Base-by-base conservation (phyloP, 1,140 invertebrate species). In the Drosophila subobscura region DNA sequence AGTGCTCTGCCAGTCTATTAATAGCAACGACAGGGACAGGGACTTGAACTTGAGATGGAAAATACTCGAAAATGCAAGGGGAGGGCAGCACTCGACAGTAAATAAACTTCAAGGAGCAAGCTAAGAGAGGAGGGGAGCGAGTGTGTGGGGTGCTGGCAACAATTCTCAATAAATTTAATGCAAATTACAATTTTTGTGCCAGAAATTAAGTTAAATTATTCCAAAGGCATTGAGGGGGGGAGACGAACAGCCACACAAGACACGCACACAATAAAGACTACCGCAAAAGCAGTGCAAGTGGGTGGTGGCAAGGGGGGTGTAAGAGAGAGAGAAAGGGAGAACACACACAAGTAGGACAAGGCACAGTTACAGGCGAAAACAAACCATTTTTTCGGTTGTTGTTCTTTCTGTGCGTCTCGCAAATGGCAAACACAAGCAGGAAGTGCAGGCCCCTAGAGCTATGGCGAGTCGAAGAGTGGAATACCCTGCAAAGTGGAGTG, bases 121-220 rank as follows among this genome's bases (percentile, higher is more conserved):
- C 3, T 8, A 5, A 33, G 29, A 33, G 29, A 4, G 33, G 8
- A 3, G 5, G 33, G 10, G 2, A 5, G 14, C 3, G 20, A 5
- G n/a, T 16, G 6, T 1, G 12, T 20, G n/a, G 41, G 6, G 10
- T 1, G 27, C 5, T 33, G 37, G 8, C 44, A 16, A 41, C 58
- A n/a, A n/a, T 52, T 25, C 41, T 47, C 75, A 75, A 86, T 88
- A 86, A 88, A 88, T 86, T 88, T 86, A 83, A 86, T 88, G 83
- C 83, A 86, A 86, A 86, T 86, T 86, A 85, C 81, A 79, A 85
- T 60, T 79, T 79, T 86, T 88, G 70, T 64, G 71, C 77, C 70
- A 86, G 63, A 86, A 86, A 86, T 86, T 88, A 86, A 86, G 83
- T 86, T 86, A 86, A 81, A 86, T 86, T 85, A 85, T 86, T 77